phyloP scores from a whole-genome alignment of 2,113 vertebrate genomes.

The Myotis brandtii region DNA sequence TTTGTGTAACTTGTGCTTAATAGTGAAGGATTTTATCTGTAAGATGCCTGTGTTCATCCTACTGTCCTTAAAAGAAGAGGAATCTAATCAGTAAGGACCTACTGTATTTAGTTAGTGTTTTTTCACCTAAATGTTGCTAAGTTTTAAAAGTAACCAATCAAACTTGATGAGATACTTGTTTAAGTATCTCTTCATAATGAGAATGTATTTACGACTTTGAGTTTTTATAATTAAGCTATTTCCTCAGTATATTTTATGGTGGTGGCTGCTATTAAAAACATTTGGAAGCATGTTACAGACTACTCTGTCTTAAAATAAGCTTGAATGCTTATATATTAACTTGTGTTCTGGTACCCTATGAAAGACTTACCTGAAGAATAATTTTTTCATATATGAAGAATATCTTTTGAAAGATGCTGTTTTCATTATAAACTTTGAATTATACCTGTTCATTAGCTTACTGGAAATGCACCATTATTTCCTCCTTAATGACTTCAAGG shows the following conservation, averaged over 20 bases:
- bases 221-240: constrained; percentile 41
- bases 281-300: neutral
- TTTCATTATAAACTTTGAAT: constrained; percentile 48
- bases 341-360: neutral
- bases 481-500: neutral
- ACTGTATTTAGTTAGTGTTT: neutral
- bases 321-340: neutral
- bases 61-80: neutral
- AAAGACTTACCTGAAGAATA: constrained; percentile 10
- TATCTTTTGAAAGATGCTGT: constrained; percentile 29
- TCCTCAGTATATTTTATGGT: constrained; percentile 12
- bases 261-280: neutral
- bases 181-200: neutral
- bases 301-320: neutral
- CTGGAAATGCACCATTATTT: neutral
- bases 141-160: constrained; percentile 30
- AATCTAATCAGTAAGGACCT: neutral
- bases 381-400: neutral
- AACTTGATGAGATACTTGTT: constrained; percentile 27
- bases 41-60: neutral
- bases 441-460: constrained; percentile 8
- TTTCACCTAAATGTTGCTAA: constrained; percentile 21
- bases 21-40: neutral
- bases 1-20: constrained; percentile 3
- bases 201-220: neutral